Evolutionary conservation across 2,113 vertebrate species (phyloP), one percentile per base, ranked within the genome.

Genomic region (Muscicapa adusta): DNA sequence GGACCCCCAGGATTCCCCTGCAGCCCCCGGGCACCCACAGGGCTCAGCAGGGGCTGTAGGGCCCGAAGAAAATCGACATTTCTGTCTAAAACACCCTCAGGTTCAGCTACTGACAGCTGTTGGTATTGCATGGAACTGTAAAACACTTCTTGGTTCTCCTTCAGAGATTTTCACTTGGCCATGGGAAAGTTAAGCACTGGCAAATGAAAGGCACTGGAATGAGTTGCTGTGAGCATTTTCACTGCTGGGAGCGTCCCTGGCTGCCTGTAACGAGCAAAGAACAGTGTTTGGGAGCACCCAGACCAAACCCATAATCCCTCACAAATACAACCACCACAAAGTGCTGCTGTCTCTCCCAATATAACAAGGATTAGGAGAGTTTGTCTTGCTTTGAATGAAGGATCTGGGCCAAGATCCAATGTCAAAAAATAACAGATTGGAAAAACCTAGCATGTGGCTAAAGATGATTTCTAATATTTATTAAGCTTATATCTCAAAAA

Each of bases 31-130:
- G 26, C 66, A 42, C 16, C 13, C 22, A 15, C 14, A 14, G 38
- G 17, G 1, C 1, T 12, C 8, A 22, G 57, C 23, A 24, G n/a
- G 6, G 10, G 7, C 72, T 51, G 14, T 2, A 10, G 20, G 14
- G 7, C 68, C 28, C 9, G 16, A 5, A 36, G 43, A 48, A 72
- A 62, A 50, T 9, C 29, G 8, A 20, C 14, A 16, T 38, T 63
- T 53, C 73, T 73, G 11, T 16, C 61, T 26, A 28, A 60, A 43
- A 14, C 8, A 0, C 23, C 66, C 9, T 10, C 25, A 60, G 50
- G 36, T 51, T n/a, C 53, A 48, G 31, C 50, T 12, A 7, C n/a
- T 6, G 14, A 9, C 25, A 34, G 43, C 9, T 61, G n/a, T 62
- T 19, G 17, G 24, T 43, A 2, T 8, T 45, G 25, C 47, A 9